Conservation (phyloP, 2,797 vertebrate genomes). For the Telmatherina bonti region DNA sequence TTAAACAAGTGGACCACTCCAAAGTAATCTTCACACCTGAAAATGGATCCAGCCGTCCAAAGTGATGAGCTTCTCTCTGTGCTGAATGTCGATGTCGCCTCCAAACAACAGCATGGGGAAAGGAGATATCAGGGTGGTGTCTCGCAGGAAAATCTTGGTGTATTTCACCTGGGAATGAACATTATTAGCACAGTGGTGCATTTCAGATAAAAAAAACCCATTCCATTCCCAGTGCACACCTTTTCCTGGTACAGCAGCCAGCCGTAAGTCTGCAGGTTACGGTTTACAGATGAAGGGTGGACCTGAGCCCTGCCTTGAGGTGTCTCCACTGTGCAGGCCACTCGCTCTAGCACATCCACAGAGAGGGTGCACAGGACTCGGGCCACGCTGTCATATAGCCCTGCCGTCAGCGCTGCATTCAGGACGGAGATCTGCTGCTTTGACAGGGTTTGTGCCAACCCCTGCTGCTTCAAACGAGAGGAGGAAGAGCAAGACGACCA, state of each 20-base stretch:
- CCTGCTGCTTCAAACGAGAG: constrained; percentile 40
- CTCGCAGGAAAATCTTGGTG: constrained; percentile 90
- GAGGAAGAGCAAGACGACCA: constrained; percentile 61
- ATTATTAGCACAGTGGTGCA: background rate
- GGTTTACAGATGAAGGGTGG: constrained; percentile 96
- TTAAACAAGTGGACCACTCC: background rate
- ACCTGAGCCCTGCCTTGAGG: constrained; percentile 95
- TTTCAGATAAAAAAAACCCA: background rate
- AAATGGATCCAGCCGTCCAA: constrained; percentile 97
- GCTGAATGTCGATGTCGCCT: constrained; percentile 95
- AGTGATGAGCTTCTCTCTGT: constrained; percentile 92
- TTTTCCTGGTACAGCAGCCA: constrained; percentile 99
- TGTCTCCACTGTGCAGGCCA: constrained; percentile 91
- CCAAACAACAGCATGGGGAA: constrained; percentile 98
- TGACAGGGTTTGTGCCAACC: constrained; percentile 71
- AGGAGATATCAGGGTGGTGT: constrained; percentile 92
- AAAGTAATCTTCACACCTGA: constrained; percentile 84
- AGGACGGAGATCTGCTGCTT: constrained; percentile 87
- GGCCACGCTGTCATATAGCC: constrained; percentile 94
- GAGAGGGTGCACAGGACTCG: constrained; percentile 88
- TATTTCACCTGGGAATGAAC: constrained; percentile 89
- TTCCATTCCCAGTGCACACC: constrained; percentile 57
- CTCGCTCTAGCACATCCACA: constrained; percentile 90
- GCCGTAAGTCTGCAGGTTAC: constrained; percentile 91
- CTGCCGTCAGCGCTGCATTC: constrained; percentile 92